These are phyloP conservation scores for Daktulosphaira vitifoliae DNA, from an alignment of 1,140 invertebrate genomes.

Conservation along the genomic window DNA sequence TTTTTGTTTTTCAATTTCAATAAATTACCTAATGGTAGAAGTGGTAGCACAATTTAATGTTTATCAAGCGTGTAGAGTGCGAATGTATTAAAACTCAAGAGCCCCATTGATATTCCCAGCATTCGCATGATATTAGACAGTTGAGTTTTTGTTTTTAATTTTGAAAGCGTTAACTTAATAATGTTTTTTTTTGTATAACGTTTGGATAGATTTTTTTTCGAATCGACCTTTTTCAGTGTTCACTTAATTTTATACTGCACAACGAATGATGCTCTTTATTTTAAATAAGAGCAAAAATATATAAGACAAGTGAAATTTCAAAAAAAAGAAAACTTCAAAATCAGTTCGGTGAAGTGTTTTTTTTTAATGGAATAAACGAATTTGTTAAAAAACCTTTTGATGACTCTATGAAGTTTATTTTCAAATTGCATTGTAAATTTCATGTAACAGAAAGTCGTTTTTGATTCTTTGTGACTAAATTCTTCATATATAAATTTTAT, in stretches of 20 bases:
- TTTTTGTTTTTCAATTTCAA: background rate
- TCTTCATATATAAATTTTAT: too few species aligned
- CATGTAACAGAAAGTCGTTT: too few species aligned
- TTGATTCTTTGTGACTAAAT: too few species aligned
- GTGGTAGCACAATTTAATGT: background rate
- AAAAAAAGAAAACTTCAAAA: too few species aligned
- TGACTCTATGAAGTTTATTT: too few species aligned
- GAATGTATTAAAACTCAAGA: slow-evolving; percentile 1
- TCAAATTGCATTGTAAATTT: too few species aligned
- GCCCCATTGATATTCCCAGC: slow-evolving; percentile 16
- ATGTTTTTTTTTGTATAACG: background rate
- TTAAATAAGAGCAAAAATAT: too few species aligned
- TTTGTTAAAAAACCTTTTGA: too few species aligned
- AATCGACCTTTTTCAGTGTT: background rate
- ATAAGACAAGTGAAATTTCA: too few species aligned
- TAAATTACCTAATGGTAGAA: background rate
- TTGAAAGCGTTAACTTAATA: background rate
- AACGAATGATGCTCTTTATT: too few species aligned
- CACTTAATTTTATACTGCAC: slow-evolving; percentile 1
- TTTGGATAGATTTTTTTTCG: background rate
- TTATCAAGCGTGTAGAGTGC: slow-evolving; percentile 12
- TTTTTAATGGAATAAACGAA: too few species aligned
- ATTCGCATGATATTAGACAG: slow-evolving; percentile 15
- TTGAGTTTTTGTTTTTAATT: background rate
- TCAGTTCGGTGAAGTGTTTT: too few species aligned